phyloP scores from a whole-genome alignment of 2,113 vertebrate genomes.

The Aphyosemion australe region DNA sequence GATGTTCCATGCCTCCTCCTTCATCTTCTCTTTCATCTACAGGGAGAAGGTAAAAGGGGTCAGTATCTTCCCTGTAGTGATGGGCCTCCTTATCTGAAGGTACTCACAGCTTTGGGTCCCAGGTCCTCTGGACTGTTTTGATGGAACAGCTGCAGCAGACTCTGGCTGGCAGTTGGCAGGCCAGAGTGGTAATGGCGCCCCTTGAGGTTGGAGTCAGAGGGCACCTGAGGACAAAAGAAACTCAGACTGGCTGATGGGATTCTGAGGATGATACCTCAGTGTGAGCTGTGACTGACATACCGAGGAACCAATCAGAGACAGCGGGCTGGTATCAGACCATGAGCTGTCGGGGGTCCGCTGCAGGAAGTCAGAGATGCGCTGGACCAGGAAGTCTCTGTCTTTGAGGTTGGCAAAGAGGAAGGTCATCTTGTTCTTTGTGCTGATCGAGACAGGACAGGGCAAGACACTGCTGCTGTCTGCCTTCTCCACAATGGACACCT shows the following conservation, averaged over 20 bases:
- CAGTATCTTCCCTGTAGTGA: not conserved
- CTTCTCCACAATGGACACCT: conserved; percentile 97
- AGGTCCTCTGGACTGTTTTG: conserved; percentile 80
- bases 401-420: conserved; percentile 97
- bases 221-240: conserved; percentile 43
- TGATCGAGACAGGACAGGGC: conserved; percentile 96
- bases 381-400: conserved; percentile 95
- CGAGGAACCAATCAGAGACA: conserved; percentile 49
- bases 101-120: conserved; percentile 86
- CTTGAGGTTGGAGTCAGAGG: conserved; percentile 42
- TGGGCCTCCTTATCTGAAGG: not conserved
- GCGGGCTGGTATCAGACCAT: conserved; percentile 32
- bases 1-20: conserved; percentile 96
- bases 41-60: not conserved
- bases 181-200: conserved; percentile 71
- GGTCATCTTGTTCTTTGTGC: conserved; percentile 97
- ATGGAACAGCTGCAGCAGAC: conserved; percentile 90
- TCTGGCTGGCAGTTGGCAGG: conserved; percentile 88
- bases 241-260: not conserved
- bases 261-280: not conserved
- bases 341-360: conserved; percentile 89
- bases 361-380: conserved; percentile 96
- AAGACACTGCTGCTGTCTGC: conserved; percentile 95
- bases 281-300: conserved; percentile 42
- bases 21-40: conserved; percentile 96